Evolutionary conservation across 2,797 vertebrate genomes (phyloP).

Genomic region (Helicolenus hilgendorfi): DNA sequence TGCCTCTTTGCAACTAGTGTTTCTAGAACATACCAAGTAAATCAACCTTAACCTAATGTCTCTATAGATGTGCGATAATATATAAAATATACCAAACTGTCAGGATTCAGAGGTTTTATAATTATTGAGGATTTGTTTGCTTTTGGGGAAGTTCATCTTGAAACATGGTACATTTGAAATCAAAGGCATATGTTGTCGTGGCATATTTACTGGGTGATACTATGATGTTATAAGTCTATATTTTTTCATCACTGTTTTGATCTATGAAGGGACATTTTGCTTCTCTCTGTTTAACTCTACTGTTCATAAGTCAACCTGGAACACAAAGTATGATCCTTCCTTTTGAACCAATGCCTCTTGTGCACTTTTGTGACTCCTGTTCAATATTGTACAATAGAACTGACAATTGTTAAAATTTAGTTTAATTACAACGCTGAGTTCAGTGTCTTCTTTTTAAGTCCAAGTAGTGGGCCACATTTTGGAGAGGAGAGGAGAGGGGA

Average conservation of each 20-base stretch:
- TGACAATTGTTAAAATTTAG: conserved; percentile 94
- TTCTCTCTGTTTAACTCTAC: conserved; percentile 49
- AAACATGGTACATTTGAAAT: conserved; percentile 47
- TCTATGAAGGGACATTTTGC: conserved; percentile 70
- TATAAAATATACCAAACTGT: conserved; percentile 60
- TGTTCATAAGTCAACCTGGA: conserved; percentile 63
- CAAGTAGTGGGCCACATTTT: background rate
- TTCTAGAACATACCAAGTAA: conserved; percentile 54
- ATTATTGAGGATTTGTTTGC: conserved; percentile 20
- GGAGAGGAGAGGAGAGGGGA: background rate
- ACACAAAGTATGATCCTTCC: conserved; percentile 67
- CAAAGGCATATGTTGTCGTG: conserved; percentile 63
- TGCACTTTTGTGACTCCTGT: conserved; percentile 92
- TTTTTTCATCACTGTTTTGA: conserved; percentile 83
- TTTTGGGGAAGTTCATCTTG: conserved; percentile 24
- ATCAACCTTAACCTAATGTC: conserved; percentile 39
- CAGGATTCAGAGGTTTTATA: conserved; percentile 51
- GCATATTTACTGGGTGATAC: conserved; percentile 73
- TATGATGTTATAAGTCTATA: conserved; percentile 79
- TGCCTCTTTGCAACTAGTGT: conserved; percentile 71
- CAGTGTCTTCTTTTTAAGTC: conserved; percentile 55
- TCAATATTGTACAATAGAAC: conserved; percentile 92
- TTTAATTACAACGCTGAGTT: conserved; percentile 84
- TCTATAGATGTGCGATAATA: conserved; percentile 63
- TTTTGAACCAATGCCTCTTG: conserved; percentile 85